These are phyloP conservation scores for Drosophila santomea DNA, from an alignment of 1,140 invertebrate genomes.

Conservation along the genomic window DNA sequence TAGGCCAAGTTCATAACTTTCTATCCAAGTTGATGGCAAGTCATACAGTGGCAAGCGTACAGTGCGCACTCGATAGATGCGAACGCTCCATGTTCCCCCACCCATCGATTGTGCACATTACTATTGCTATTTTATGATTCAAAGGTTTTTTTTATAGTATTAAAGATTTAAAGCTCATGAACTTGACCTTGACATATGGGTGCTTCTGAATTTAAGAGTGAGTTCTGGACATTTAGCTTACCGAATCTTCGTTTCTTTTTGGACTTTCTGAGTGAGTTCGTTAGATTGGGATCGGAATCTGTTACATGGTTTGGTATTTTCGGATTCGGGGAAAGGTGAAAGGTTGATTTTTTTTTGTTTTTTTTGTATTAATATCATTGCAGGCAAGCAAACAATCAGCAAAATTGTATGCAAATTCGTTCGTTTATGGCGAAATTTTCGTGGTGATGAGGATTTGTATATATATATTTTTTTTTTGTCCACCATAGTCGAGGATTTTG, in stretches of 20 bases:
- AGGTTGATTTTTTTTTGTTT: constrained; percentile 15
- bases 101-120: neutral
- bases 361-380: neutral
- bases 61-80: neutral
- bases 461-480: neutral
- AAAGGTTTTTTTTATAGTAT: too few species aligned
- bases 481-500: constrained; percentile 15
- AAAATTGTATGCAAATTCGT: constrained; percentile 58
- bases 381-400: constrained; percentile 50
- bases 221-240: constrained; percentile 61
- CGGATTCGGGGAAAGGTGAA: constrained; percentile 18
- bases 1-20: constrained; percentile 33
- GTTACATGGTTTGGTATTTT: constrained; percentile 54
- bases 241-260: constrained; percentile 84
- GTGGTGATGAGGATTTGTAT: neutral
- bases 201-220: constrained; percentile 26
- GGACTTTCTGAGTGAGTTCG: constrained; percentile 83
- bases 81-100: neutral
- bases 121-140: neutral
- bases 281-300: constrained; percentile 83
- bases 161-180: constrained; percentile 10
- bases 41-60: constrained; percentile 13
- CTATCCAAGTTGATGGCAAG: constrained; percentile 22
- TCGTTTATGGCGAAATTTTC: constrained; percentile 32
- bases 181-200: constrained; percentile 39